phyloP scores from a whole-genome alignment of 2,888 invertebrate genomes.

The Lycaena phlaeas region DNA sequence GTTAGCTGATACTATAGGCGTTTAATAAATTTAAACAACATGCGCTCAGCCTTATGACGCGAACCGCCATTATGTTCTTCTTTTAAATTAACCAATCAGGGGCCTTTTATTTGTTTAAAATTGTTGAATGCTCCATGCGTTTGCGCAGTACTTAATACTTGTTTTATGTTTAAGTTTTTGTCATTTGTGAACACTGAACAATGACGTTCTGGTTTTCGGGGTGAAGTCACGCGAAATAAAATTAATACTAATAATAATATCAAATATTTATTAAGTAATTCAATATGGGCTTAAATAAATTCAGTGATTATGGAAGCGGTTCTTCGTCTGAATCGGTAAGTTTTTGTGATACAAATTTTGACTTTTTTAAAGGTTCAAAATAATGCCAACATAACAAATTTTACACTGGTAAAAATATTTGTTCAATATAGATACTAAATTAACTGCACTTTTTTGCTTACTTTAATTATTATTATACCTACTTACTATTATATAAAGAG shows the following conservation, averaged over 20 bases:
- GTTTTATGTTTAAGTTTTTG: too few species aligned
- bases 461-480: too few species aligned
- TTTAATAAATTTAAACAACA: too few species aligned
- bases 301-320: conserved; percentile 39
- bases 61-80: not conserved
- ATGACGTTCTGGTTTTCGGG: not conserved
- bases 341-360: too few species aligned
- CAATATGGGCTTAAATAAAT: conserved; percentile 20
- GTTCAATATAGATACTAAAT: too few species aligned
- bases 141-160: not conserved
- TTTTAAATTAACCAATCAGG: conserved; percentile 3
- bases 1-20: too few species aligned
- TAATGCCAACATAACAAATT: too few species aligned
- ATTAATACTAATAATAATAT: not conserved
- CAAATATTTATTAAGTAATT: not conserved
- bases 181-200: not conserved
- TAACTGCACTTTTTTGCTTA: too few species aligned
- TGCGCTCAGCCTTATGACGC: not conserved
- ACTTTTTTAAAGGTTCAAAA: too few species aligned
- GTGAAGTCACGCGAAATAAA: not conserved
- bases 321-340: conserved; percentile 39
- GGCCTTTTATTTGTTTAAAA: not conserved
- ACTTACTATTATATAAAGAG: too few species aligned
- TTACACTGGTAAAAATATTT: too few species aligned
- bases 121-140: too few species aligned